These are phyloP conservation scores for Azemiops feae DNA, from an alignment of 2,113 vertebrate genomes.

Conservation along the genomic window DNA sequence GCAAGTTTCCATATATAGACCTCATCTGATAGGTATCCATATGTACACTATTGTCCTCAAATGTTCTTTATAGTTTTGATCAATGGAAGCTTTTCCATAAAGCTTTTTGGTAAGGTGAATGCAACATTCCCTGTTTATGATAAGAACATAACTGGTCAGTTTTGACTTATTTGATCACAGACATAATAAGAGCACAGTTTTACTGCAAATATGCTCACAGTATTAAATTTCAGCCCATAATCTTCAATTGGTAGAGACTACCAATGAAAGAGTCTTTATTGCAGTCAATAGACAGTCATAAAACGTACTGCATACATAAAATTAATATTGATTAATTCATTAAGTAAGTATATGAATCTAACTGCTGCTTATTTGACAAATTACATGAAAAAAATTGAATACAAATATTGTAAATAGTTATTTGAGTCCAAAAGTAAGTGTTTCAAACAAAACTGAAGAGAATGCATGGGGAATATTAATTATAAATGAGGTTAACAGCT, in stretches of 20 bases:
- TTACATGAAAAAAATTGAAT: not conserved
- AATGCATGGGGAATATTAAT: not conserved
- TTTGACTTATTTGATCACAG: not conserved
- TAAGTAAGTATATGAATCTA: not conserved
- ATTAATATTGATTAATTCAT: not conserved
- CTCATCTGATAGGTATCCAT: not conserved
- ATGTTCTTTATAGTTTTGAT: not conserved
- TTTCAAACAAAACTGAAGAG: not conserved
- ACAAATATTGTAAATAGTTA: not conserved
- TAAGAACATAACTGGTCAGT: not conserved
- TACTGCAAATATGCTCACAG: not conserved
- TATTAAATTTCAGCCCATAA: not conserved
- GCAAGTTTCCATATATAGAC: not conserved
- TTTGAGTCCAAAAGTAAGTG: not conserved
- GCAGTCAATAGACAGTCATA: not conserved
- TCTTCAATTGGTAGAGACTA: not conserved
- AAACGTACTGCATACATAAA: not conserved
- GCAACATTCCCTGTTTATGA: not conserved
- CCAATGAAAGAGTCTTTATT: not conserved
- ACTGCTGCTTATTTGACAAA: not conserved
- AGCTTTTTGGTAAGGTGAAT: not conserved
- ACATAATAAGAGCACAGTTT: not conserved
- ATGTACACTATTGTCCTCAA: not conserved
- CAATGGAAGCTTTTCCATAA: not conserved
- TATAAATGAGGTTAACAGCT: not conserved